Evolutionary conservation across 1,140 invertebrate species (phyloP).

Genomic region (Zophobas morio): DNA sequence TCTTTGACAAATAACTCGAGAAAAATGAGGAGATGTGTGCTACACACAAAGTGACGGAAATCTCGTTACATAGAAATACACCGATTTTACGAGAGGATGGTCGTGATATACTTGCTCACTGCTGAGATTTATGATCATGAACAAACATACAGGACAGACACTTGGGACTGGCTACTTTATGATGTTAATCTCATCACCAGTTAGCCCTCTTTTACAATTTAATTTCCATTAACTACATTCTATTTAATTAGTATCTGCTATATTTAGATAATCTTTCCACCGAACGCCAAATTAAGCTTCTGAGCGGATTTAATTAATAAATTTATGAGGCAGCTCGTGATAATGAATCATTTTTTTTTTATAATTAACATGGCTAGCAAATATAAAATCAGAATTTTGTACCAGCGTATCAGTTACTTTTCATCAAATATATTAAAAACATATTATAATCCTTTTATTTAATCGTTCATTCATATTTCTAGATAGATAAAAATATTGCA

Average conservation of each 20-base stretch:
- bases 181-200: slow-evolving; percentile 22
- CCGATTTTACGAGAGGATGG: slow-evolving; percentile 42
- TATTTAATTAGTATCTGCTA: slow-evolving; percentile 24
- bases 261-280: slow-evolving; percentile 3
- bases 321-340: neutral
- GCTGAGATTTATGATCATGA: slow-evolving; percentile 46
- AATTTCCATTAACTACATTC: slow-evolving; percentile 13
- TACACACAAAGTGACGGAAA: slow-evolving; percentile 29
- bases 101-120: slow-evolving; percentile 25
- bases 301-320: slow-evolving; percentile 19
- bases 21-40: slow-evolving; percentile 20
- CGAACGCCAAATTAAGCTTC: slow-evolving; percentile 1
- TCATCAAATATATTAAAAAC: too few relatives aligned
- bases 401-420: too few relatives aligned
- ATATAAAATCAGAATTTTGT: too few relatives aligned
- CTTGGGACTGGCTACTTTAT: slow-evolving; percentile 22
- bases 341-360: too few relatives aligned
- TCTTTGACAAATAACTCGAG: slow-evolving; percentile 45
- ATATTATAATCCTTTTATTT: too few relatives aligned
- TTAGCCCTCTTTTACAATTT: slow-evolving; percentile 20
- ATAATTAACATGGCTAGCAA: too few relatives aligned
- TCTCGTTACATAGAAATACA: slow-evolving; percentile 40
- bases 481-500: too few relatives aligned
- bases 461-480: too few relatives aligned
- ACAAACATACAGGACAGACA: slow-evolving; percentile 27